Conservation (phyloP, 1,140 invertebrate species). For the Hylaeus volcanicus region DNA sequence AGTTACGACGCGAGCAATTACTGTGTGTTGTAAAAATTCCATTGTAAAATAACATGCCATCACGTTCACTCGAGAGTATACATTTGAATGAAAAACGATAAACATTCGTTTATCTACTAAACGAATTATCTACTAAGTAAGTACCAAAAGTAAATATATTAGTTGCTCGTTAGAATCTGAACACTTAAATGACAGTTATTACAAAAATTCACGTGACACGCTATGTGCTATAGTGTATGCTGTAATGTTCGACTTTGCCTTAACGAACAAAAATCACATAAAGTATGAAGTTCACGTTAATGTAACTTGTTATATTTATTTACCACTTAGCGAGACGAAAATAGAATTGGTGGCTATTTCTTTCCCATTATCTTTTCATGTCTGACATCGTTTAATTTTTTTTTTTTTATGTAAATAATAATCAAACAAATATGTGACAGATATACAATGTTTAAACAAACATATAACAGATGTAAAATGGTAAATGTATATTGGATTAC, state of each 20-base stretch:
- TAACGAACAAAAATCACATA: background rate
- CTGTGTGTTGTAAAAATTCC: background rate
- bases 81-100: too few relatives aligned
- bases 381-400: background rate
- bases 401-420: background rate
- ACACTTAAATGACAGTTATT: background rate
- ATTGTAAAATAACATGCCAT: background rate
- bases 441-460: background rate
- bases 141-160: background rate
- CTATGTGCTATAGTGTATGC: too few relatives aligned
- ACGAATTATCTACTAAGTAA: too few relatives aligned
- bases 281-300: background rate
- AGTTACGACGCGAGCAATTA: background rate
- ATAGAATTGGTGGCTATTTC: background rate
- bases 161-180: background rate
- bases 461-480: too few relatives aligned
- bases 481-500: background rate
- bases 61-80: too few relatives aligned
- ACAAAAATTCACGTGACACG: background rate
- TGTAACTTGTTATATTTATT: background rate
- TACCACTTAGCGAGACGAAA: background rate
- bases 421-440: background rate
- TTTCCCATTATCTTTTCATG: background rate
- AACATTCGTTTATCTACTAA: too few relatives aligned
- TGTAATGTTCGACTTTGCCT: background rate